Percentiles rank a stretch among this genome's conserved stretches.
These are phyloP conservation scores for Branchinecta sandiegonensis DNA, from an alignment of 2,888 invertebrate genomes.

Conservation along the genomic window DNA sequence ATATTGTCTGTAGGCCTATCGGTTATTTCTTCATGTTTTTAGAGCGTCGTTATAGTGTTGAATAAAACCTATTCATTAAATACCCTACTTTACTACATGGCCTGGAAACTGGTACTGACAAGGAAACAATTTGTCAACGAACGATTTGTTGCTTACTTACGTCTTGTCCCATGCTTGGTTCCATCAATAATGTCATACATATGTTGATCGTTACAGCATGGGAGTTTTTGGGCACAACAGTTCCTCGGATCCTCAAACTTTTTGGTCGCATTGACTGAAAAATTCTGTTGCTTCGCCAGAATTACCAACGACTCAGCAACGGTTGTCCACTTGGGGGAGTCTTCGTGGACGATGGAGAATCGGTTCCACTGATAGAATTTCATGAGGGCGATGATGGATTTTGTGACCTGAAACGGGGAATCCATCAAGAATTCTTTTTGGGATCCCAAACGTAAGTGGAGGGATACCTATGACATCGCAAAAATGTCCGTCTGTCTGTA, in stretches of 20 bases:
- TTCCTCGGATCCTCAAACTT: conserved; percentile 54
- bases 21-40: too few relatives aligned
- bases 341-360: conserved; percentile 75
- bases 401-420: conserved; percentile 55
- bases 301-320: conserved; percentile 65
- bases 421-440: conserved; percentile 14
- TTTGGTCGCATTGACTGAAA: conserved; percentile 65
- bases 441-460: too few relatives aligned
- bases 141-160: conserved; percentile 38
- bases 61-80: too few relatives aligned
- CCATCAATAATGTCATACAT: conserved; percentile 49
- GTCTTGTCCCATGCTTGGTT: conserved; percentile 61
- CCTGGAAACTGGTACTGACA: not conserved
- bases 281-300: conserved; percentile 55
- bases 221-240: conserved; percentile 58
- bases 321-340: conserved; percentile 49
- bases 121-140: not conserved
- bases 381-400: conserved; percentile 80
- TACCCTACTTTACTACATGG: too few relatives aligned
- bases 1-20: too few relatives aligned
- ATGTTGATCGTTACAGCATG: conserved; percentile 60
- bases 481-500: too few relatives aligned
- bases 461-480: too few relatives aligned
- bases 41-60: too few relatives aligned
- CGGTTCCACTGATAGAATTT: conserved; percentile 85